Evolutionary conservation across 2,888 invertebrate genomes (phyloP), one percentile per base, ranked within the genome.

Genomic region (Nipponacmea schrenckii): DNA sequence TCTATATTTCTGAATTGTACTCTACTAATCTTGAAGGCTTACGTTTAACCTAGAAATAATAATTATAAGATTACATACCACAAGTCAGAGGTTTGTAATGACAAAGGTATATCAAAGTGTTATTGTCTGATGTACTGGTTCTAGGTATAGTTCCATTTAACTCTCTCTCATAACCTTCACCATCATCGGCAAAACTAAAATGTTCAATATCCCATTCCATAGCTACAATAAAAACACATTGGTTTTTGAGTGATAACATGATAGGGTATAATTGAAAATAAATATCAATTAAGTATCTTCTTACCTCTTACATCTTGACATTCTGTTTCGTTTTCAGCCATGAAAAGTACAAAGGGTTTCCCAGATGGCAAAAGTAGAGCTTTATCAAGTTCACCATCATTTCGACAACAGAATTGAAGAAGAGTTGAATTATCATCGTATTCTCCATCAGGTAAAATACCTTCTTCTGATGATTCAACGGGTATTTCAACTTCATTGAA

Each of bases 251-350:
- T 46, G 63, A 10, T 14, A 8, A 24, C 15, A 24, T n/a, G n/a
- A 48, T 12, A 17, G 50, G 50, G 50, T 48, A 15, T 12, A 15
- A 17, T 12, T n/a, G n/a, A n/a, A n/a, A n/a, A n/a, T n/a, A n/a
- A n/a, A n/a, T n/a, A 56, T 27, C 17, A 50, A 8, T 14, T n/a
- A 31, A 56, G 31, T n/a, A 68, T 24, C 10, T 50, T 31, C 56
- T 68, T 63, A 82, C 82, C 82, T 78, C 71, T 74, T 2, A 81
- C 80, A 10, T 70, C 44, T 66, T 82, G 82, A 67, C 82, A 82
- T 39, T 74, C 73, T 0, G 74, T 74, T 7, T 76, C 74, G 7
- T 73, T 71, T 20, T 56, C 71, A 8, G 67, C 71, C 76, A 78
- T 74, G 48, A 80, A 80, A 44, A 82, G 44, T 3, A 77, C 74